Evolutionary conservation across 2,888 invertebrate genomes (phyloP).

Genomic region (Microctonus brassicae): DNA sequence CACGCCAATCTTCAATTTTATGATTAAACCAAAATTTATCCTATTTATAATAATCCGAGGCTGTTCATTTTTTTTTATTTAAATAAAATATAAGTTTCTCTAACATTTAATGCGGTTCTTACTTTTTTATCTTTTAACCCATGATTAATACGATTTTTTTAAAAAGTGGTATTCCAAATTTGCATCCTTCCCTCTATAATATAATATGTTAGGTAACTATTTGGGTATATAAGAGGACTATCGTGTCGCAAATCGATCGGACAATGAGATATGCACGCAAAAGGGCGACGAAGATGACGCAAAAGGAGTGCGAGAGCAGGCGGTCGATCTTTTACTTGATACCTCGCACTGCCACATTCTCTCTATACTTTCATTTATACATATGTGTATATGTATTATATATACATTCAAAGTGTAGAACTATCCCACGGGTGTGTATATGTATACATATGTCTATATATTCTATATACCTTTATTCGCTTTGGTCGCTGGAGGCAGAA

Average conservation of each 20-base stretch:
- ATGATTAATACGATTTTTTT: no score
- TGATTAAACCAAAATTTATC: no score
- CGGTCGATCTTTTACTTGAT: slow-evolving; percentile 50
- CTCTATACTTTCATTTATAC: slow-evolving; percentile 2
- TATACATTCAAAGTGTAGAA: not conserved
- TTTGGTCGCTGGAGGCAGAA: slow-evolving; percentile 51
- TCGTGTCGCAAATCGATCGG: slow-evolving; percentile 27
- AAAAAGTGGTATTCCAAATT: no score
- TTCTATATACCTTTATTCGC: not conserved
- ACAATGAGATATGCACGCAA: slow-evolving; percentile 20
- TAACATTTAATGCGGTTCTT: no score
- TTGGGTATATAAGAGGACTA: not conserved
- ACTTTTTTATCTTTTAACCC: no score
- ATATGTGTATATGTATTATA: not conserved
- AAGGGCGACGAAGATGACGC: slow-evolving; percentile 26
- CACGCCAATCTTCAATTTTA: no score
- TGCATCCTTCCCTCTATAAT: no score
- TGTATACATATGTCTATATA: no score
- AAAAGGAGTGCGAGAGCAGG: slow-evolving; percentile 17
- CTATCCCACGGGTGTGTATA: not conserved
- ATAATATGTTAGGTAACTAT: not conserved
- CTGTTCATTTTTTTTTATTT: no score
- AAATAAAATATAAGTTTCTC: no score
- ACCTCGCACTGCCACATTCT: slow-evolving; percentile 19
- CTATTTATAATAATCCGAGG: no score